Percentiles rank a stretch among this genome's conserved stretches.
Evolutionary conservation across 2,888 invertebrate genomes (phyloP).

Genomic region (Scaptomyza parva): DNA sequence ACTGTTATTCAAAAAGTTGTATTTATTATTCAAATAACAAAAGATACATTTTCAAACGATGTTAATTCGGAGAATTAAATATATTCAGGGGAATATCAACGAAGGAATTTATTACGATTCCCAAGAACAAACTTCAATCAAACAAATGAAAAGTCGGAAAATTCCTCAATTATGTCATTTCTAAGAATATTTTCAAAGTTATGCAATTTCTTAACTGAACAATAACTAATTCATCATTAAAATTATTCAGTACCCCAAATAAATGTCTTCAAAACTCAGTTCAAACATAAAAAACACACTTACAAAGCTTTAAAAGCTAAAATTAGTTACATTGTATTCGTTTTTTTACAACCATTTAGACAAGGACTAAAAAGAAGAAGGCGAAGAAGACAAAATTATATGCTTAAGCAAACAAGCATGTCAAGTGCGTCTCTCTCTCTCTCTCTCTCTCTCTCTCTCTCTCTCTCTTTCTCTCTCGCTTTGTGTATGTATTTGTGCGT

Average conservation of each 20-base stretch:
- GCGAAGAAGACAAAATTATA: neutral
- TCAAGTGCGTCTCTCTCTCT: slow-evolving; percentile 16
- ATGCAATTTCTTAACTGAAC: too few relatives aligned
- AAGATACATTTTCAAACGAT: neutral
- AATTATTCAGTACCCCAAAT: neutral
- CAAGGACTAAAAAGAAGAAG: neutral
- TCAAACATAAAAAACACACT: too few relatives aligned
- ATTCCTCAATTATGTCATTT: neutral
- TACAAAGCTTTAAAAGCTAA: neutral
- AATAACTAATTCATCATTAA: too few relatives aligned
- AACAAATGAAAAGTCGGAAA: neutral
- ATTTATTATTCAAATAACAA: neutral
- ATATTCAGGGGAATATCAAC: neutral
- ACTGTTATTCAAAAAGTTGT: neutral
- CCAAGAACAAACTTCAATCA: neutral
- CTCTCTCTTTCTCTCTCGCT: neutral
- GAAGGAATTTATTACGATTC: too few relatives aligned
- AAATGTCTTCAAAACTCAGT: neutral
- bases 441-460: neutral
- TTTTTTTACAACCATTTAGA: neutral
- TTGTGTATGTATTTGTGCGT: slow-evolving; percentile 1
- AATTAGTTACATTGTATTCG: neutral
- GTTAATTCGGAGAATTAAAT: neutral
- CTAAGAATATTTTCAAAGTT: neutral
- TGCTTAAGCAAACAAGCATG: slow-evolving; percentile 23